These are phyloP conservation scores for Gymnoscopelus braueri DNA, from an alignment of 2,797 vertebrate genomes.

Conservation along the genomic window DNA sequence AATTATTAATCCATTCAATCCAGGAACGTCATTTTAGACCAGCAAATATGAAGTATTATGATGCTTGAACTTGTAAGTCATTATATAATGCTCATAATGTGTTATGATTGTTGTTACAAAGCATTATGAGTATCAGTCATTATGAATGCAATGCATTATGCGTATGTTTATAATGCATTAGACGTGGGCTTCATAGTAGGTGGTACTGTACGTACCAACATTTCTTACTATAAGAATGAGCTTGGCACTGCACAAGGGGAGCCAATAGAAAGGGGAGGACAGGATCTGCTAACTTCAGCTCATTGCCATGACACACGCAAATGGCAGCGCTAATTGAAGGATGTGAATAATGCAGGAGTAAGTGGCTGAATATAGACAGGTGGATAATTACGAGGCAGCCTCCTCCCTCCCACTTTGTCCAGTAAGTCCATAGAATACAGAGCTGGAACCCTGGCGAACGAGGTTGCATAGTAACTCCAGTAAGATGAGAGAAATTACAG, in stretches of 20 bases:
- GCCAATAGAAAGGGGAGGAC: slow-evolving; percentile 68
- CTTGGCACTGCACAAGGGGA: slow-evolving; percentile 53
- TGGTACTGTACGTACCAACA: slow-evolving; percentile 12
- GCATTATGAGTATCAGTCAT: too few relatives aligned
- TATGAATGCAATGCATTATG: too few relatives aligned
- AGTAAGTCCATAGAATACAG: slow-evolving; percentile 48
- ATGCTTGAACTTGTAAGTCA: too few relatives aligned
- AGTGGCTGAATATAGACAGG: slow-evolving; percentile 73
- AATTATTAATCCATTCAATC: too few relatives aligned
- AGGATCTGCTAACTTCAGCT: slow-evolving; percentile 74
- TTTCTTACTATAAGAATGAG: slow-evolving; percentile 36
- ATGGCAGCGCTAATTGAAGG: slow-evolving; percentile 73
- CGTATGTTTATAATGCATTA: too few relatives aligned
- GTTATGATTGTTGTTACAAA: too few relatives aligned
- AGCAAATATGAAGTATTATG: too few relatives aligned
- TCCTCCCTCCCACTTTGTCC: slow-evolving; percentile 63
- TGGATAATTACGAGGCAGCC: slow-evolving; percentile 74
- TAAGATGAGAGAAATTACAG: neutral
- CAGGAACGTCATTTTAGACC: too few relatives aligned
- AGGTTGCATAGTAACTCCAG: slow-evolving; percentile 8
- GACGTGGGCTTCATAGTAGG: too few relatives aligned
- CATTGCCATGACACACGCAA: slow-evolving; percentile 71
- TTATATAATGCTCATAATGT: too few relatives aligned
- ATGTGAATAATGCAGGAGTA: slow-evolving; percentile 77
- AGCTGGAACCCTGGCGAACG: slow-evolving; percentile 40